Evolutionary conservation across 92 coral and sea anemone genomes (phyloP), one percentile per base, ranked within the genome.

Genomic region (Epizoanthus fatuus): DNA sequence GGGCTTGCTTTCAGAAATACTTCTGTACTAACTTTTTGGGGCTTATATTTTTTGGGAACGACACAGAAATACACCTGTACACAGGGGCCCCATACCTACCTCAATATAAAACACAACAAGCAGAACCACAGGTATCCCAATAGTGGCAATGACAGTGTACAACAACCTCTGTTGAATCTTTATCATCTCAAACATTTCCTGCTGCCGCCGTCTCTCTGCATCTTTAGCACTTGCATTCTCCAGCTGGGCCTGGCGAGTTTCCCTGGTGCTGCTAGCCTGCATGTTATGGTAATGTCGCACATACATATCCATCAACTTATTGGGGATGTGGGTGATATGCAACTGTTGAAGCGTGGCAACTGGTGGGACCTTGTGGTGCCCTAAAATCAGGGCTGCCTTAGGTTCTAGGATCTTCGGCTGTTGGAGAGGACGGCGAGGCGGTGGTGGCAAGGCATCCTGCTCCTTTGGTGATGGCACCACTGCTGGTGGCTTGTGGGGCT

Each of bases 111-210:
- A 96, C 76, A 96, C 91, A 38, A 96, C 91, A 13, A 96, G 54
- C 56, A 96, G 75, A 5, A 96, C 97, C 92, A 96, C 96, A 89
- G 99, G 99, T 53, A 96, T 96, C 51, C 99, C 99, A 93, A 97
- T 95, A n/a, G 99, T 97, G 39, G 99, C 99, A 58, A 97, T 92
- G 53, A 97, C 89, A 0, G 99, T 97, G 81, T 97, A 97, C 83
- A 97, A 83, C 72, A 97, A 81, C 62, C 95, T 83, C 81, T 97
- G 98, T 19, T 95, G 98, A 70, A 95, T 95, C 86, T 93, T 95
- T 86, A 97, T 62, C 99, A 97, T 97, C 64, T 97, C 99, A 83
- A 97, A 91, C 88, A 97, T 94, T 78, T 97, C 98, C 84, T 97
- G 95, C 51, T 97, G 99, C 4, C 96, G 79, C 54, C 93, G 87